Conservation (phyloP, 2,888 invertebrate species). For the Macaria notata region DNA sequence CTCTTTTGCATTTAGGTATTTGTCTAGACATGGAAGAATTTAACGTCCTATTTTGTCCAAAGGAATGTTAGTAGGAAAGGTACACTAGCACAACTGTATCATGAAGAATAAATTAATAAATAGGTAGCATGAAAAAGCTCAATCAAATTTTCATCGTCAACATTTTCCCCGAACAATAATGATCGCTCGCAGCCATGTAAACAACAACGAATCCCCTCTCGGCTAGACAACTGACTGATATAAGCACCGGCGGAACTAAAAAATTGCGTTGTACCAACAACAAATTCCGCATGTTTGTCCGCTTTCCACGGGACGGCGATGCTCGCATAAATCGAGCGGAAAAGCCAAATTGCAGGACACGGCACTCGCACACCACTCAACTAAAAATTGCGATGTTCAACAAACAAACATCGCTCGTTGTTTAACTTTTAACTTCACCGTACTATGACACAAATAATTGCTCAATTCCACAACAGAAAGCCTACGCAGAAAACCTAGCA, state of each 20-base stretch:
- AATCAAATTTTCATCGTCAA: not conserved
- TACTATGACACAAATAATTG: constrained; percentile 51
- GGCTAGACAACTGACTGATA: constrained; percentile 62
- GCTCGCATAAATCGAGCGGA: constrained; percentile 76
- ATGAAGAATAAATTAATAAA: too few species aligned
- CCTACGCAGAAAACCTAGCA: constrained; percentile 41
- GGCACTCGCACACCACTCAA: constrained; percentile 68
- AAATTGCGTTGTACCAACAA: constrained; percentile 67
- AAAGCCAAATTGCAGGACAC: constrained; percentile 75
- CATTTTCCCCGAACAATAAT: constrained; percentile 11
- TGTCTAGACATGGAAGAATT: too few species aligned
- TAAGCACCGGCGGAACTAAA: constrained; percentile 62
- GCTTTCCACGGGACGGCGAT: constrained; percentile 70
- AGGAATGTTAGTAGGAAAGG: too few species aligned
- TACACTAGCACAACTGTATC: too few species aligned
- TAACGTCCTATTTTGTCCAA: too few species aligned
- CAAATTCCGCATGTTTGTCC: constrained; percentile 75
- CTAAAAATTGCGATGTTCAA: constrained; percentile 72
- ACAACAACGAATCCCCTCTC: constrained; percentile 23
- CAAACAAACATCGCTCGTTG: constrained; percentile 69
- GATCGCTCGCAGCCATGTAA: constrained; percentile 11
- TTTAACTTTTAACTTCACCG: constrained; percentile 58
- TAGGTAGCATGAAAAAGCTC: not conserved
- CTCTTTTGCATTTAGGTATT: not conserved
- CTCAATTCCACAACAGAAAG: constrained; percentile 38